Evolutionary conservation across 2,888 invertebrate species (phyloP).

Genomic region (Eupithecia pulchellata): DNA sequence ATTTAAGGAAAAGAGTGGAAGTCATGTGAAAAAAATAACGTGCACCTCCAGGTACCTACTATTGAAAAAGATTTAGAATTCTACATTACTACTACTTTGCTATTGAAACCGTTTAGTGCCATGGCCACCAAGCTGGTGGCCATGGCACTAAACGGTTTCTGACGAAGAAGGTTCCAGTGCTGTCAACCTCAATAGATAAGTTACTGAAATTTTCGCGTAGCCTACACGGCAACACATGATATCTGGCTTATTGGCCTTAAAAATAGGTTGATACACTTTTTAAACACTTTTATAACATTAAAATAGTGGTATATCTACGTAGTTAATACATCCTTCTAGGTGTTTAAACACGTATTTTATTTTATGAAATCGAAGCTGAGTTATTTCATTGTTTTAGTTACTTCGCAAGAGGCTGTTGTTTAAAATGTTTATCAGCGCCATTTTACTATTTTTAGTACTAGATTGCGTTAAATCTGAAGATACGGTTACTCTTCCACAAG

Average conservation of each 20-base stretch:
- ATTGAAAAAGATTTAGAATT: not conserved
- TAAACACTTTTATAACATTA: not conserved
- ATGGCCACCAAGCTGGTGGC: not conserved
- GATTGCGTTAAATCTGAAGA: not conserved
- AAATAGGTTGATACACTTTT: not conserved
- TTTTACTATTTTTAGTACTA: not conserved
- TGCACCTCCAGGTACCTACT: no score
- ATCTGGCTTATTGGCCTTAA: not conserved
- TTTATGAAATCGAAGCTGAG: not conserved
- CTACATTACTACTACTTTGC: not conserved
- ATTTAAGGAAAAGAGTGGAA: no score
- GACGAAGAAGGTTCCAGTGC: not conserved
- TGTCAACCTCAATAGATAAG: not conserved
- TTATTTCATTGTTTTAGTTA: not conserved
- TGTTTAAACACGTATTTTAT: not conserved
- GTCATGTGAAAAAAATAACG: no score
- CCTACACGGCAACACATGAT: not conserved
- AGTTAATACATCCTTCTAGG: no score
- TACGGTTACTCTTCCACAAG: constrained; percentile 22
- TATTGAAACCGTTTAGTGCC: not conserved
- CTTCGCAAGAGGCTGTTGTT: not conserved
- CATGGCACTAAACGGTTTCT: no score
- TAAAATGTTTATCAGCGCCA: not conserved
- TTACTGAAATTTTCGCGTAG: not conserved
- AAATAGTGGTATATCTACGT: not conserved